Evolutionary conservation across 2,113 vertebrate species (phyloP).

Genomic region (Pontoporia blainvillei): DNA sequence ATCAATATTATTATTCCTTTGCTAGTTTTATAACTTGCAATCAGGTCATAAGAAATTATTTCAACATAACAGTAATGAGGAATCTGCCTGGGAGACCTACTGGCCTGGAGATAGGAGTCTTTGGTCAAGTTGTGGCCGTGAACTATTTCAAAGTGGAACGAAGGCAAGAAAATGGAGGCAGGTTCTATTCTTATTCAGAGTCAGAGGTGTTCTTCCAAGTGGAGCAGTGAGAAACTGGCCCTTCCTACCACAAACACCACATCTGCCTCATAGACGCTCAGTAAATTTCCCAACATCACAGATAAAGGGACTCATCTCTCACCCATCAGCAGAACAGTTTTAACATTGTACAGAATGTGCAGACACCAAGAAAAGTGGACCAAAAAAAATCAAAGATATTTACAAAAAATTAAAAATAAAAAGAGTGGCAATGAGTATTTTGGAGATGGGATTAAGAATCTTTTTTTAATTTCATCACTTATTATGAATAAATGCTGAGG

Average conservation of each 20-base stretch:
- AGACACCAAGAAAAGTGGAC: not conserved
- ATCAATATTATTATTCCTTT: not conserved
- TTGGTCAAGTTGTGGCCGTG: not conserved
- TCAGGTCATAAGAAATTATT: not conserved
- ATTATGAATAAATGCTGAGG: not conserved
- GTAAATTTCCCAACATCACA: not conserved
- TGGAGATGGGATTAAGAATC: not conserved
- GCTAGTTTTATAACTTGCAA: not conserved
- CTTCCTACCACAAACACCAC: not conserved
- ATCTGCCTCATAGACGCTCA: not conserved
- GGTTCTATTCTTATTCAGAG: not conserved
- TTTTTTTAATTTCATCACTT: not conserved
- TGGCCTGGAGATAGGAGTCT: not conserved
- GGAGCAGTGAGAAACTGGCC: not conserved
- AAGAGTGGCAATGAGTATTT: not conserved
- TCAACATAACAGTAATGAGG: not conserved
- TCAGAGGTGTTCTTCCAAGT: not conserved
- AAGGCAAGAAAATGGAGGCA: not conserved
- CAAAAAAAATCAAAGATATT: not conserved
- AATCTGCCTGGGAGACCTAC: not conserved
- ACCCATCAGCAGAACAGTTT: not conserved
- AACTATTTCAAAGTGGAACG: conserved; percentile 1
- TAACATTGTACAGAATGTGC: not conserved
- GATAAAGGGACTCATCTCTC: not conserved
- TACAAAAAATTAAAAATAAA: not conserved